These are phyloP conservation scores for Diplosoma virens DNA, from an alignment of 23 tunicate species.

Conservation along the genomic window DNA sequence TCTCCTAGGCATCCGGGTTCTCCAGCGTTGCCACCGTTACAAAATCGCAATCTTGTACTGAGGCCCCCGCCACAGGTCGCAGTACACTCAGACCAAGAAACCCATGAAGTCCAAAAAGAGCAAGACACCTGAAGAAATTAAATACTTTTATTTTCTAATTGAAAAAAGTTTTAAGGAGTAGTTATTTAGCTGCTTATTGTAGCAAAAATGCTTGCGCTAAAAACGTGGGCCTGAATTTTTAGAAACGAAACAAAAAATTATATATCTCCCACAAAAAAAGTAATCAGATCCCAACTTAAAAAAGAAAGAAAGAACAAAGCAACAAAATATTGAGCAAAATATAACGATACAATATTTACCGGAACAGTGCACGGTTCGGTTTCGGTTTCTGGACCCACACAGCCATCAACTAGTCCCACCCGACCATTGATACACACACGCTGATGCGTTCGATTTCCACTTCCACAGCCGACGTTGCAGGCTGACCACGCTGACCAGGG, in stretches of 20 bases:
- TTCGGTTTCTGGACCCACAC: conserved; percentile 45
- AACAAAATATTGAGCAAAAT: too few relatives aligned
- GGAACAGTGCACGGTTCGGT: conserved; percentile 51
- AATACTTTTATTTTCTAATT: background rate
- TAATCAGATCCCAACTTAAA: too few relatives aligned
- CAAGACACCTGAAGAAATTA: conserved; percentile 19
- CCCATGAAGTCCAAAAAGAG: conserved; percentile 69
- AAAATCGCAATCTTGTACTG: conserved; percentile 17
- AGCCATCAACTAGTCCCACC: conserved; percentile 47
- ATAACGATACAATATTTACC: conserved; percentile 23
- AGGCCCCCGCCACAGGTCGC: conserved; percentile 55
- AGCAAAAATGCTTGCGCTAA: too few relatives aligned
- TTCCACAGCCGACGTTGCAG: conserved; percentile 55
- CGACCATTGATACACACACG: conserved; percentile 58
- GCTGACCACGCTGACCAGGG: conserved; percentile 53
- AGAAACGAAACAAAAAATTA: too few relatives aligned
- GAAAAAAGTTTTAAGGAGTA: too few relatives aligned
- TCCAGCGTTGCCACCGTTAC: conserved; percentile 51
- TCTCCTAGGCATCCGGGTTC: conserved; percentile 51
- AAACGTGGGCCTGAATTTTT: too few relatives aligned
- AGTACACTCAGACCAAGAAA: conserved; percentile 44
- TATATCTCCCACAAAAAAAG: too few relatives aligned
- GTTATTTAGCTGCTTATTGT: too few relatives aligned
- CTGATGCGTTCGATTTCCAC: conserved; percentile 18
- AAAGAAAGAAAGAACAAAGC: too few relatives aligned